phyloP scores from a whole-genome alignment of 2,888 invertebrate genomes.

The Drosophila greeni region DNA sequence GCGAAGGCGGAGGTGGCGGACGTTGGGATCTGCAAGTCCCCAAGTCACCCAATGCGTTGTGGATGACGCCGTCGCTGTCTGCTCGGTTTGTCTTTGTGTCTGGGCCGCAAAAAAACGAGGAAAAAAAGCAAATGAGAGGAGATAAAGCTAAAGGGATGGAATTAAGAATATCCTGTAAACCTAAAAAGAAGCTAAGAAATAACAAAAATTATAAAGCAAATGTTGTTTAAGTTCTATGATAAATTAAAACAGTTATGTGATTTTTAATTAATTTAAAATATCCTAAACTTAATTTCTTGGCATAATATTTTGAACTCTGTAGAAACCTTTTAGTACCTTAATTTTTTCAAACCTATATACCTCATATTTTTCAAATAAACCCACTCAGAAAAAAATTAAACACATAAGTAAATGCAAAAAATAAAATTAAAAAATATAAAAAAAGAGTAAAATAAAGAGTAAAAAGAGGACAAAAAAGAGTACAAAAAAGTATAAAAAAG shows the following conservation, averaged over 20 bases:
- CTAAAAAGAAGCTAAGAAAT: not conserved
- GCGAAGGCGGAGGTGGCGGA: not conserved
- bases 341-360: slow-evolving; percentile 4
- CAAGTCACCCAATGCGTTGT: slow-evolving; percentile 67
- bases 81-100: slow-evolving; percentile 75
- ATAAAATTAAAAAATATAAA: not conserved
- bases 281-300: not conserved
- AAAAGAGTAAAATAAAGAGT: not conserved
- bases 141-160: not conserved
- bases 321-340: no score
- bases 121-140: slow-evolving; percentile 26
- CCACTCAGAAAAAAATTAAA: slow-evolving; percentile 59
- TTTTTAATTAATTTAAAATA: not conserved
- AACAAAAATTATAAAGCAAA: accelerated
- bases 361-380: not conserved
- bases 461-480: not conserved
- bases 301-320: no score
- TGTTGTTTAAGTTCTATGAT: not conserved
- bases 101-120: slow-evolving; percentile 64
- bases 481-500: not conserved
- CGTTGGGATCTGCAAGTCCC: slow-evolving; percentile 31
- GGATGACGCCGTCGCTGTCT: slow-evolving; percentile 54
- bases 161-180: slow-evolving; percentile 6
- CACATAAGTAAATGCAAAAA: slow-evolving; percentile 64
- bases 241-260: not conserved